phyloP scores from a whole-genome alignment of 2,888 invertebrate species.

The Xestia rhomboidea region DNA sequence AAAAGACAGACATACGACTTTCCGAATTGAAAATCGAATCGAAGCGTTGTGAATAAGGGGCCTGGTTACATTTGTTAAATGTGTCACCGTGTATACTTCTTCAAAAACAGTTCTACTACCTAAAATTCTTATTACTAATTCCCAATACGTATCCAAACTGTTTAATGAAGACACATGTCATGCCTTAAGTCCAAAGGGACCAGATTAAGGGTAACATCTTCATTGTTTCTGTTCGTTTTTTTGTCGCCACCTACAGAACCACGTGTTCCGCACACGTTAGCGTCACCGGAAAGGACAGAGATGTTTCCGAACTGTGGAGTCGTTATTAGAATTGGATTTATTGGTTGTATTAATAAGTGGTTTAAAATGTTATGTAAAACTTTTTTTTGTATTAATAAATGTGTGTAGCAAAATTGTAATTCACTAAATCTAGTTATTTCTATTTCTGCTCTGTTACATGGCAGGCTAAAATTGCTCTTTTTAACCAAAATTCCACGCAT shows the following conservation, averaged over 20 bases:
- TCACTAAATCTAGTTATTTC: too few species aligned
- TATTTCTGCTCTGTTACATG: too few species aligned
- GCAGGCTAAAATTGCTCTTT: too few species aligned
- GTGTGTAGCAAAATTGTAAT: too few species aligned
- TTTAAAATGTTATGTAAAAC: too few species aligned
- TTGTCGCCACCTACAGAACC: slow-evolving; percentile 79
- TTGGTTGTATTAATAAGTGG: background rate
- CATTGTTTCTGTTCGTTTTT: slow-evolving; percentile 71
- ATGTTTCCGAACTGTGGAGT: slow-evolving; percentile 66
- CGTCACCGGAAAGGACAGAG: slow-evolving; percentile 74
- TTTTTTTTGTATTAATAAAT: too few species aligned
- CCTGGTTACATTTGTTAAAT: too few species aligned
- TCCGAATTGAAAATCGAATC: too few species aligned
- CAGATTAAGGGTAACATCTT: slow-evolving; percentile 72
- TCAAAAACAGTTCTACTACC: background rate
- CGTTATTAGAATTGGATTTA: slow-evolving; percentile 46
- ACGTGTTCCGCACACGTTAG: slow-evolving; percentile 86
- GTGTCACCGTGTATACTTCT: too few species aligned
- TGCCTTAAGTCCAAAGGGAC: slow-evolving; percentile 56
- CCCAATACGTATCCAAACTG: slow-evolving; percentile 34
- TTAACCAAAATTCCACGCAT: too few species aligned
- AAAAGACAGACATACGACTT: too few species aligned
- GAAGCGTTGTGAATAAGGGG: too few species aligned
- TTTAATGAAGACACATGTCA: slow-evolving; percentile 62
- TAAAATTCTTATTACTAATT: slow-evolving; percentile 10